phyloP scores from a whole-genome alignment of 1,140 invertebrate genomes.

The Drosophila pruinosa region DNA sequence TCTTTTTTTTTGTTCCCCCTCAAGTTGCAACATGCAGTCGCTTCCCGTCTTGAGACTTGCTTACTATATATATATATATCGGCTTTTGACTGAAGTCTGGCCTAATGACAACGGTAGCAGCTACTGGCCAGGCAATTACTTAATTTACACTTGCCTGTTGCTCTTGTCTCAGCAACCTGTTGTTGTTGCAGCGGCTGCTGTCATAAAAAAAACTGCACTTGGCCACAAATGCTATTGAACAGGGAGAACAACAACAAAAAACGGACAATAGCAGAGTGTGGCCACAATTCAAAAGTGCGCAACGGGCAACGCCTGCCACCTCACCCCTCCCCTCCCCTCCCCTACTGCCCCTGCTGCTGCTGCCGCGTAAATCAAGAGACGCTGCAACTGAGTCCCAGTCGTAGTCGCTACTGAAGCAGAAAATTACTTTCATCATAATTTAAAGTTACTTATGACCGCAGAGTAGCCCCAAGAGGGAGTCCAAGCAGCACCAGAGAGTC shows the following conservation, averaged over 20 bases:
- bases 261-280: conserved; percentile 51
- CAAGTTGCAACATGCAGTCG: not conserved
- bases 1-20: not conserved
- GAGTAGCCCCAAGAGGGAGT: conserved; percentile 29
- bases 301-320: conserved; percentile 32
- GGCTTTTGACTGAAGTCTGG: conserved; percentile 46
- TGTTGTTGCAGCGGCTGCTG: conserved; percentile 31
- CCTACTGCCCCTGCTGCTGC: not conserved
- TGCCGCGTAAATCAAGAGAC: conserved; percentile 53
- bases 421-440: conserved; percentile 82
- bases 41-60: conserved; percentile 35
- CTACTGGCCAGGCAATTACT: conserved; percentile 69
- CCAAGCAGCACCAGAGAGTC: not conserved
- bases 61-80: no score
- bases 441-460: conserved; percentile 79
- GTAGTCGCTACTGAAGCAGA: conserved; percentile 74
- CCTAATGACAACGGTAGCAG: conserved; percentile 78
- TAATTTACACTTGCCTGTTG: conserved; percentile 67
- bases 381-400: conserved; percentile 27
- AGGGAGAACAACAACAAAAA: conserved; percentile 16
- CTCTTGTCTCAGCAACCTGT: conserved; percentile 9
- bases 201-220: conserved; percentile 34
- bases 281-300: conserved; percentile 45
- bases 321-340: not conserved
- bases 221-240: conserved; percentile 49